Conservation (phyloP, 2,888 invertebrate species). For the Nephrotoma appendiculata region DNA sequence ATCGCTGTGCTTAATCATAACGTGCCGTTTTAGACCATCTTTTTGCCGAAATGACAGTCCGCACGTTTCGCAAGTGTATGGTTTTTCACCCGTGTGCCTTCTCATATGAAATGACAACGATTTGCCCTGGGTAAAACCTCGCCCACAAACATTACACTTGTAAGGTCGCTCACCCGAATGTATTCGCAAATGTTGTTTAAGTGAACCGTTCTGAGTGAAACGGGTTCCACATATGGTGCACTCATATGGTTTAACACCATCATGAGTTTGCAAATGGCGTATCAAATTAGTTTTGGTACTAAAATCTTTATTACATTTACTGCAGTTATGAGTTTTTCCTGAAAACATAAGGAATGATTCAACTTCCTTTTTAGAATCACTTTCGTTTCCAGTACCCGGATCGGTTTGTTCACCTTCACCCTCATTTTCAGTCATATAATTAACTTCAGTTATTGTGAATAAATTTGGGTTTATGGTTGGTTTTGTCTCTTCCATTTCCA, state of each 20-base stretch:
- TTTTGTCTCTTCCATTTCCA: not conserved
- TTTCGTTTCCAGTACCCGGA: not conserved
- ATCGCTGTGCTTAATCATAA: not conserved
- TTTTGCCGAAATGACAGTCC: constrained; percentile 23
- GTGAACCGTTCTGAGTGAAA: constrained; percentile 24
- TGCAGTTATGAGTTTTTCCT: constrained; percentile 14
- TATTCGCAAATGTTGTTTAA: constrained; percentile 25
- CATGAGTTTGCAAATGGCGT: constrained; percentile 23
- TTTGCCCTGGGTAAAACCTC: constrained; percentile 25
- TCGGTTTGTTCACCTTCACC: not conserved
- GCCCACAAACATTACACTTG: constrained; percentile 20
- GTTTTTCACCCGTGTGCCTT: constrained; percentile 25
- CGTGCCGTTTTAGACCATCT: constrained; percentile 21
- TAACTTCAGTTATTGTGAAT: not conserved
- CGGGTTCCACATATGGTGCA: constrained; percentile 22
- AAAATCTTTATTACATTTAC: constrained; percentile 24
- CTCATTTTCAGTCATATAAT: not conserved
- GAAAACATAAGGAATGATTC: not conserved
- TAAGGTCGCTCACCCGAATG: constrained; percentile 25
- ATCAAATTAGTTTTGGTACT: constrained; percentile 26
- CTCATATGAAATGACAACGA: constrained; percentile 24
- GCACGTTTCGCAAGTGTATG: constrained; percentile 23
- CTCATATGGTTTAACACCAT: constrained; percentile 21
- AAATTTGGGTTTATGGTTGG: not conserved
- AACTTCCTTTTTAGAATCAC: not conserved